Base-by-base conservation (phyloP, 2,113 vertebrate species). In the Ptilorrhoa leucosticta region DNA sequence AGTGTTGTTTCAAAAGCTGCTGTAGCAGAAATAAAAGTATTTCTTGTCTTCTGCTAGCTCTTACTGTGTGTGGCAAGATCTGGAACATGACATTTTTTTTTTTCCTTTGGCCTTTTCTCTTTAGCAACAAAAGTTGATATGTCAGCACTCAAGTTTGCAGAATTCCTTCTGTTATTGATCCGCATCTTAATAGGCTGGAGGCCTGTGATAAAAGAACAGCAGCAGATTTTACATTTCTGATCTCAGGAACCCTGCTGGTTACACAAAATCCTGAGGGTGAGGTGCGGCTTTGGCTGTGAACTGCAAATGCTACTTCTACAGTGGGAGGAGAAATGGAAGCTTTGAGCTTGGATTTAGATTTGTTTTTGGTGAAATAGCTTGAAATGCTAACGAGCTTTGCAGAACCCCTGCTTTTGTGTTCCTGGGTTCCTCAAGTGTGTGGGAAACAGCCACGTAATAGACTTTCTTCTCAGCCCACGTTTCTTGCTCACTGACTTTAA, bases 401-500 rank as follows among this genome's bases (percentile, higher is more conserved):
- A 90, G 94, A 90, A 90, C 76, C 94, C 94, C 93, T 95, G 90
- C 90, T 93, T 89, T 94, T 95, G 76, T 96, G 94, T 96, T 96
- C 92, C 61, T 95, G 80, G 77, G 80, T 71, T 96, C 90, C 56
- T 96, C 76, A 84, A 89, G 83, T 89, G 93, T 89, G 96, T 96
- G 96, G 96, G 94, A 93, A 96, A 95, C 65, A 94, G 40, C 76
- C 90, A 87, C n/a, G 90, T 96, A 92, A 94, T 93, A 94, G 94
- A 93, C 88, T 94, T 90, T 90, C 64, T 97, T 95, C 65, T 93
- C 83, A 86, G 64, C 93, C 94, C 92, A 95, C 88, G 7, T 96
- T 96, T 97, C 88, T 95, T 94, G 92, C 93, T 96, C 92, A 82
- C 86, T 90, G 76, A 66, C 90, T 92, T 89, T 47, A 92, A 90